Evolutionary conservation across 2,113 vertebrate genomes (phyloP).

Genomic region (Coryphaenoides rupestris): DNA sequence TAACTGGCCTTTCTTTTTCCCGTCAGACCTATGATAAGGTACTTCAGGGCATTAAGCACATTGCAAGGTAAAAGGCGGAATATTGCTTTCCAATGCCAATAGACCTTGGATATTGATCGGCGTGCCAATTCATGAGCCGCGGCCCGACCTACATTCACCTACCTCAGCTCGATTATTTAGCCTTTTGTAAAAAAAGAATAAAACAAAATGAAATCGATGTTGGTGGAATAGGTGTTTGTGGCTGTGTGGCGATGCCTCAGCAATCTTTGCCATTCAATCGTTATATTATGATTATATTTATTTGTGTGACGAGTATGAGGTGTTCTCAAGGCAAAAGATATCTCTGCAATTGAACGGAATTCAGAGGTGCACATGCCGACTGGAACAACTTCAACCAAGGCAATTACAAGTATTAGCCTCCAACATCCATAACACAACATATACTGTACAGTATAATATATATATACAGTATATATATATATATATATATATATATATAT

Average conservation of each 20-base stretch:
- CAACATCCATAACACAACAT: no score
- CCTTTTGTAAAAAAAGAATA: slow-evolving; percentile 18
- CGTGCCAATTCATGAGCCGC: slow-evolving; percentile 49
- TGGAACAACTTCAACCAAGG: no score
- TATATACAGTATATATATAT: no score
- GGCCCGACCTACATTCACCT: slow-evolving; percentile 55
- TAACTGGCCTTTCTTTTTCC: slow-evolving; percentile 72
- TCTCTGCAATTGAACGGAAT: no score
- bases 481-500: no score
- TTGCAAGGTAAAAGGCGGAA: slow-evolving; percentile 74
- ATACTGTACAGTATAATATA: no score
- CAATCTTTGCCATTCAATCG: slow-evolving; percentile 13
- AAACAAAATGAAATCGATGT: slow-evolving; percentile 30
- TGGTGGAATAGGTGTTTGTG: slow-evolving; percentile 29
- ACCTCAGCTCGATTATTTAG: slow-evolving; percentile 30
- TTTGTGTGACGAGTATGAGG: neutral
- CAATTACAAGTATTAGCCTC: no score
- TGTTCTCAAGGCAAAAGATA: neutral
- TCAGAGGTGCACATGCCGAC: no score
- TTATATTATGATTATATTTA: neutral
- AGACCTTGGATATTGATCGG: slow-evolving; percentile 77
- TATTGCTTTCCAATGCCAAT: slow-evolving; percentile 75
- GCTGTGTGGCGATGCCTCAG: slow-evolving; percentile 13
- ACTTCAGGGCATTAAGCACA: slow-evolving; percentile 75
- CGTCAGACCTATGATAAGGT: slow-evolving; percentile 76